A percentile compares a stretch with the other conserved stretches of the same genome.
phyloP scores from a whole-genome alignment of 1,140 invertebrate genomes.

The Macrosteles quadrilineatus region DNA sequence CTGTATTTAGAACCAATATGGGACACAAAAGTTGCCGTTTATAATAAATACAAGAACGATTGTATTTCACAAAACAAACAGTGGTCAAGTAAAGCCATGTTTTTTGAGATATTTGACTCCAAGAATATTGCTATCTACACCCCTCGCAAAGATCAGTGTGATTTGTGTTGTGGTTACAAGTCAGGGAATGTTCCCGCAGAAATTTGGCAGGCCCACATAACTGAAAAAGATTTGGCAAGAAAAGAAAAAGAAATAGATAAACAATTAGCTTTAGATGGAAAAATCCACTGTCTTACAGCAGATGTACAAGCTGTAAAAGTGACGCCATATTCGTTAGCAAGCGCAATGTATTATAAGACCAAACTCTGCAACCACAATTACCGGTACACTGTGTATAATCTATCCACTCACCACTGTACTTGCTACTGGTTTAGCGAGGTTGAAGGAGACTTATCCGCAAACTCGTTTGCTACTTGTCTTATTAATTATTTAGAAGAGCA shows the following conservation, averaged over 20 bases:
- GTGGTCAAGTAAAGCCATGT: background rate
- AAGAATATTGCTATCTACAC: background rate
- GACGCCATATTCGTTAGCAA: constrained; percentile 42
- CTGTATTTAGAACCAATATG: constrained; percentile 15
- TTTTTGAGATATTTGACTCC: constrained; percentile 31
- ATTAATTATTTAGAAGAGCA: constrained; percentile 44
- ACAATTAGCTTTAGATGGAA: constrained; percentile 17
- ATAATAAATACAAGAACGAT: constrained; percentile 5
- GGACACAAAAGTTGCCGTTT: constrained; percentile 6
- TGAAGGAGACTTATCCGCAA: constrained; percentile 26
- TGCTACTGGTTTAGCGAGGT: constrained; percentile 29
- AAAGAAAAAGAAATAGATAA: constrained; percentile 29
- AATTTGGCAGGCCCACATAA: constrained; percentile 26
- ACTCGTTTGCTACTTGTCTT: constrained; percentile 32
- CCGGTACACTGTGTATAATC: constrained; percentile 42
- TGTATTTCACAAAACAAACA: background rate
- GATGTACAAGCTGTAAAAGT: constrained; percentile 43
- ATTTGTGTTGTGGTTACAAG: background rate
- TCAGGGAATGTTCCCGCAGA: constrained; percentile 28
- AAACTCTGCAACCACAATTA: constrained; percentile 46
- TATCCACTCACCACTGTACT: constrained; percentile 16
- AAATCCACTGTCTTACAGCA: constrained; percentile 35
- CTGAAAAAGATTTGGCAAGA: constrained; percentile 17
- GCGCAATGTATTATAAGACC: constrained; percentile 45
- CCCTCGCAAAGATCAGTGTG: constrained; percentile 6